These are phyloP conservation scores for Acrocephalus arundinaceus DNA, from an alignment of 2,113 vertebrate species.

Conservation along the genomic window DNA sequence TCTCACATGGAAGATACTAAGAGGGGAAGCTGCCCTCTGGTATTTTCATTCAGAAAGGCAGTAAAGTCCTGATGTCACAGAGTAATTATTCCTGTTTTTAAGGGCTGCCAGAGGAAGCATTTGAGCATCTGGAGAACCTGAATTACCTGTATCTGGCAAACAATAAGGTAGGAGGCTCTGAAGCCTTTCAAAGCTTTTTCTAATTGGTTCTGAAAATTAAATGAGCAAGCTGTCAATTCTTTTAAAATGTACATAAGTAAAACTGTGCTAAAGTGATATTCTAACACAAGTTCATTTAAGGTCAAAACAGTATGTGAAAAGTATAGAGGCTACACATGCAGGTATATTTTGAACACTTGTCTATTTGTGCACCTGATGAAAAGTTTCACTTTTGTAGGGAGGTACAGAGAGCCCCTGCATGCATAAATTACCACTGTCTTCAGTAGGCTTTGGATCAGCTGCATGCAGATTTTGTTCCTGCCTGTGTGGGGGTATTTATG, in stretches of 20 bases:
- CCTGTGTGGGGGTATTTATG: not conserved
- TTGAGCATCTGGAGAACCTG: slow-evolving; percentile 90
- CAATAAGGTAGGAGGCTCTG: slow-evolving; percentile 86
- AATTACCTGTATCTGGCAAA: slow-evolving; percentile 96
- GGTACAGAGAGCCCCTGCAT: not conserved
- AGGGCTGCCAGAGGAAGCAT: slow-evolving; percentile 92
- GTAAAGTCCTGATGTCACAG: slow-evolving; percentile 11
- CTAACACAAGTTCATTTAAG: not conserved
- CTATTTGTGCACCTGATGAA: not conserved
- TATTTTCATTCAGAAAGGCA: slow-evolving; percentile 26
- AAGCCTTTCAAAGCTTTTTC: not conserved
- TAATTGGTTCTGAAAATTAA: not conserved
- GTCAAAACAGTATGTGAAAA: not conserved
- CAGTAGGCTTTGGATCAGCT: not conserved
- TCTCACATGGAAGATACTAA: not conserved
- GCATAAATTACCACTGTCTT: not conserved
- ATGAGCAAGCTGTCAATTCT: not conserved
- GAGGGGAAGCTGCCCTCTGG: not conserved
- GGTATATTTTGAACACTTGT: not conserved
- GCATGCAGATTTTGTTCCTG: not conserved
- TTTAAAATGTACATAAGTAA: not conserved
- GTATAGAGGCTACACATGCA: not conserved
- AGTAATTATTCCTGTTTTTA: slow-evolving; percentile 57
- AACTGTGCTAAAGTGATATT: not conserved
- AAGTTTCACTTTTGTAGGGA: not conserved